Evolutionary conservation across 2,888 invertebrate species (phyloP).

Genomic region (Liodrosophila aerea): DNA sequence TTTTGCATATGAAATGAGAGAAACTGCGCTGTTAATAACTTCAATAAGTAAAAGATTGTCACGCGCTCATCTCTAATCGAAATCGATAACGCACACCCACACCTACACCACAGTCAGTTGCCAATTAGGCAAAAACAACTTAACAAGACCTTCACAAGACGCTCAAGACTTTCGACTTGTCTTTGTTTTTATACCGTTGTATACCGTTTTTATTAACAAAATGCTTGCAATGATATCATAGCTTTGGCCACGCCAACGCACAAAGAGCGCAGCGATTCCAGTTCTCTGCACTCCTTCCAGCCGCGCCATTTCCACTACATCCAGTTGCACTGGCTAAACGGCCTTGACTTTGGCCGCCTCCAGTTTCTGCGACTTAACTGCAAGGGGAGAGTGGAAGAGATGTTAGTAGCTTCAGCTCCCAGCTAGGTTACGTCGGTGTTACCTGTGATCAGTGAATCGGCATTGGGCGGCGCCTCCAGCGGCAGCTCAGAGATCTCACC

Average conservation of each 20-base stretch:
- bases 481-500: slow-evolving; percentile 26
- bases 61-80: not conserved
- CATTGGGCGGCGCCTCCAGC: slow-evolving; percentile 62
- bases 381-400: slow-evolving; percentile 10
- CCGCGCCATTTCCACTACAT: too few relatives aligned
- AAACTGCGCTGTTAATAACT: too few relatives aligned
- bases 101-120: slow-evolving; percentile 3
- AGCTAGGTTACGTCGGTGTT: too few relatives aligned
- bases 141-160: slow-evolving; percentile 15
- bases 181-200: slow-evolving; percentile 1
- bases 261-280: slow-evolving; percentile 26
- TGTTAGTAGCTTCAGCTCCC: too few relatives aligned
- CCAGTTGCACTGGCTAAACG: slow-evolving; percentile 41
- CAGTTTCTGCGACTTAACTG: slow-evolving; percentile 79
- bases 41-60: too few relatives aligned
- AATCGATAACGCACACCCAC: slow-evolving; percentile 1
- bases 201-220: slow-evolving; percentile 28
- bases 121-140: slow-evolving; percentile 43
- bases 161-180: slow-evolving; percentile 17
- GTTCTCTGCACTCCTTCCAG: not conserved
- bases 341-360: slow-evolving; percentile 79
- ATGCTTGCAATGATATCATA: slow-evolving; percentile 34
- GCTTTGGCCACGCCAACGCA: not conserved
- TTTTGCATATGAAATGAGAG: too few relatives aligned
- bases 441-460: slow-evolving; percentile 81